A percentile compares a stretch with the other conserved stretches of the same genome.
Conservation (phyloP, 1,140 invertebrate species). For the Aphidius ervi region DNA sequence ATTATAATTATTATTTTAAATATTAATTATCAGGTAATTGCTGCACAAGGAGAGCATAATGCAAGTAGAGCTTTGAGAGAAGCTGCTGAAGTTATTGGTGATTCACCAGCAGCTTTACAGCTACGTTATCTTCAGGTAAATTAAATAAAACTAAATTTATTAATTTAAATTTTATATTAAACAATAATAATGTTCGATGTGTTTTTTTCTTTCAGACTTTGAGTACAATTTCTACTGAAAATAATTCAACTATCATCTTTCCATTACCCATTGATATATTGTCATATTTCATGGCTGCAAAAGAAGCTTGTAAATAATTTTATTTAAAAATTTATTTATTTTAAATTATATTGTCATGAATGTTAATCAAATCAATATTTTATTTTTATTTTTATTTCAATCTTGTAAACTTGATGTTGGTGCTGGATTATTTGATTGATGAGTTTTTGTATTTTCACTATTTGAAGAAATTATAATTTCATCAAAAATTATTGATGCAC, state of each 20-base stretch:
- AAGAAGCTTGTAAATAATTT: constrained; percentile 3
- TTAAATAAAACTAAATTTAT: constrained; percentile 19
- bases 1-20: not conserved
- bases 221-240: constrained; percentile 93
- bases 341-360: too few relatives aligned
- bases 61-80: constrained; percentile 85
- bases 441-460: too few relatives aligned
- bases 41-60: constrained; percentile 82
- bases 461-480: too few relatives aligned
- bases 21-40: constrained; percentile 62
- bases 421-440: too few relatives aligned
- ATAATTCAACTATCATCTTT: constrained; percentile 97
- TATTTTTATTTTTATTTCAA: too few relatives aligned
- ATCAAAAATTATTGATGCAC: too few relatives aligned
- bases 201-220: constrained; percentile 65
- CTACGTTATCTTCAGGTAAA: constrained; percentile 55
- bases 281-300: constrained; percentile 66
- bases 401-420: too few relatives aligned
- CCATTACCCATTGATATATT: constrained; percentile 90
- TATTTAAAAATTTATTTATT: too few relatives aligned
- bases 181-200: not conserved
- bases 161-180: constrained; percentile 11
- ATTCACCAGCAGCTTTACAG: constrained; percentile 87
- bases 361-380: too few relatives aligned
- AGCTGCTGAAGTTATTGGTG: constrained; percentile 88